These are phyloP conservation scores for Valencia hispanica DNA, from an alignment of 2,797 vertebrate species.

Conservation along the genomic window DNA sequence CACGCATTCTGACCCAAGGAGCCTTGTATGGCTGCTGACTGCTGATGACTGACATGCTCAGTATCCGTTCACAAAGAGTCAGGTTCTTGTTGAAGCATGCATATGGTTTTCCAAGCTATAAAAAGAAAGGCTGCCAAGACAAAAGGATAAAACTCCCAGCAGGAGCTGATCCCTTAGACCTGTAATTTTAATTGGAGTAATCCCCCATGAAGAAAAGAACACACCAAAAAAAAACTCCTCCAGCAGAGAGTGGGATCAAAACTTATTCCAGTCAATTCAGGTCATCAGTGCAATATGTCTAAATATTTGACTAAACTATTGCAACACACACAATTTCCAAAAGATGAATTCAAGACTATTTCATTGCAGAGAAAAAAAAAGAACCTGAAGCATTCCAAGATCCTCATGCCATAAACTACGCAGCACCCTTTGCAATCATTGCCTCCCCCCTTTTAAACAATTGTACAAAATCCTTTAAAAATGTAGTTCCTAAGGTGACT, in stretches of 20 bases:
- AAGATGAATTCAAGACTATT: conserved; percentile 29
- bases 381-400: conserved; percentile 26
- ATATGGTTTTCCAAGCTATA: conserved; percentile 60
- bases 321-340: conserved; percentile 2
- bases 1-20: conserved; percentile 43
- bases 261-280: conserved; percentile 27
- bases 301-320: conserved; percentile 24
- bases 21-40: conserved; percentile 49
- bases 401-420: conserved; percentile 36
- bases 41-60: conserved; percentile 71
- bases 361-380: conserved; percentile 19
- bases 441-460: not conserved
- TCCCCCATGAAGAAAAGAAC: conserved; percentile 68
- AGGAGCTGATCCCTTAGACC: conserved; percentile 71
- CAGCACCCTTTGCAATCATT: not conserved
- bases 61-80: conserved; percentile 54
- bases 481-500: not conserved
- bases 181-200: conserved; percentile 80
- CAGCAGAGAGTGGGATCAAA: conserved; percentile 47
- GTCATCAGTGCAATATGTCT: conserved; percentile 21
- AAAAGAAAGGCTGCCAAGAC: conserved; percentile 62
- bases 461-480: not conserved
- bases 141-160: conserved; percentile 72
- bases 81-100: conserved; percentile 70
- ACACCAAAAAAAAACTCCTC: conserved; percentile 38